Conservation (phyloP, 2,113 vertebrate species). For the Gymnocephalus cernua region DNA sequence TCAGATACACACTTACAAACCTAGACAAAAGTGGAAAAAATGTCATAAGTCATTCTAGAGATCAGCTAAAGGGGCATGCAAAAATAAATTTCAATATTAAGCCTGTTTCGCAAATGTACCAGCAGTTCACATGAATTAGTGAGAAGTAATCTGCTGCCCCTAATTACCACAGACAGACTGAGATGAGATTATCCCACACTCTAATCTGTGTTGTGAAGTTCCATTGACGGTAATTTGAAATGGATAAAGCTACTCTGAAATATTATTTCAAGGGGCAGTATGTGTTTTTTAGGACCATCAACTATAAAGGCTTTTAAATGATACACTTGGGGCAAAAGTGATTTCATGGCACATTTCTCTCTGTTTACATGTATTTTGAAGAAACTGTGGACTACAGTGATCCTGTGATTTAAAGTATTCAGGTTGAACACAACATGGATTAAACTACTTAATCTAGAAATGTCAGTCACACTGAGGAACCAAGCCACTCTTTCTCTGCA, state of each 20-base stretch:
- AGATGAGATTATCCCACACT: conserved; percentile 49
- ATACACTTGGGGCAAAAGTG: not conserved
- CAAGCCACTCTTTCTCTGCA: not conserved
- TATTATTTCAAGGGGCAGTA: not conserved
- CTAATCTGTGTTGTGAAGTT: conserved; percentile 51
- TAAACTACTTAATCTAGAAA: conserved; percentile 1
- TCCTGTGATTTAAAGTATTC: not conserved
- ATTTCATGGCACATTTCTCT: not conserved
- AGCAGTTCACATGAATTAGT: conserved; percentile 49
- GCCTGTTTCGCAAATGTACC: conserved; percentile 40
- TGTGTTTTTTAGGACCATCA: not conserved
- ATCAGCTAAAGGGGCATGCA: conserved; percentile 21
- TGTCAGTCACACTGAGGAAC: not conserved
- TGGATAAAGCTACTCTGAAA: conserved; percentile 31
- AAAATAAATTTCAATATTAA: conserved; percentile 38
- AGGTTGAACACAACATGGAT: not conserved
- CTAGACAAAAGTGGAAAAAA: not conserved
- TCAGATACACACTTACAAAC: conserved; percentile 4
- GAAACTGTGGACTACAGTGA: not conserved
- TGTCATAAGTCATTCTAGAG: conserved; percentile 14
- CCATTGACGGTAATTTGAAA: conserved; percentile 41
- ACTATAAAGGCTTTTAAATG: conserved; percentile 4
- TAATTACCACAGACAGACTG: conserved; percentile 69
- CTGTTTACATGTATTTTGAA: not conserved
- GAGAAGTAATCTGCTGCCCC: conserved; percentile 47